These are phyloP conservation scores for Siniperca scherzeri DNA, from an alignment of 2,797 vertebrate genomes.

Conservation along the genomic window DNA sequence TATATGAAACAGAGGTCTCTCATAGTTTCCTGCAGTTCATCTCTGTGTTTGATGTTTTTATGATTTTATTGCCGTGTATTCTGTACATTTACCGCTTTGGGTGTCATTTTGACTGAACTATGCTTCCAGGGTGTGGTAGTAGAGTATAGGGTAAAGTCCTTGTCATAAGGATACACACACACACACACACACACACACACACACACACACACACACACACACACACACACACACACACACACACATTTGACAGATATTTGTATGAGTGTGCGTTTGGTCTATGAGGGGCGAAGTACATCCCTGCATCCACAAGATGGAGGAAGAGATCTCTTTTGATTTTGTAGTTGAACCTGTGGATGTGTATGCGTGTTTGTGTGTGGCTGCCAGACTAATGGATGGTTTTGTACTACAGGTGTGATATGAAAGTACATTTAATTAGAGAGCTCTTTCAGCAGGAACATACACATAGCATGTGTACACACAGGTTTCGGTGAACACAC, in stretches of 20 bases:
- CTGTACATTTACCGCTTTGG: background rate
- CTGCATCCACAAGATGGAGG: slow-evolving; percentile 64
- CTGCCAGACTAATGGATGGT: slow-evolving; percentile 10
- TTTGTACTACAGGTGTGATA: background rate
- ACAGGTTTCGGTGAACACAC: background rate
- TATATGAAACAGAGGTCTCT: background rate
- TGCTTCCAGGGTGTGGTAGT: slow-evolving; percentile 36
- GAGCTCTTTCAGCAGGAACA: background rate
- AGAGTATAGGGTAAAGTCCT: slow-evolving; percentile 67
- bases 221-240: background rate
- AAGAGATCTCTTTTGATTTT: slow-evolving; percentile 45
- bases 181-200: no score
- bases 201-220: no score
- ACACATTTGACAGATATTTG: background rate
- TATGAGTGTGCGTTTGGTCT: background rate
- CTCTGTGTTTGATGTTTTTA: background rate
- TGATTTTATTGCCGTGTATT: background rate
- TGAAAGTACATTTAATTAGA: background rate
- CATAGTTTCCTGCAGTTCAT: background rate
- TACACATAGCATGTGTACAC: background rate
- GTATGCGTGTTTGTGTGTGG: background rate
- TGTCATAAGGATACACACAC: background rate
- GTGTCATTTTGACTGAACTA: background rate
- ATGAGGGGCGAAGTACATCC: slow-evolving; percentile 16
- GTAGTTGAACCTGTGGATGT: background rate